phyloP scores from a whole-genome alignment of 2,797 vertebrate species.

The Pempheris klunzingeri region DNA sequence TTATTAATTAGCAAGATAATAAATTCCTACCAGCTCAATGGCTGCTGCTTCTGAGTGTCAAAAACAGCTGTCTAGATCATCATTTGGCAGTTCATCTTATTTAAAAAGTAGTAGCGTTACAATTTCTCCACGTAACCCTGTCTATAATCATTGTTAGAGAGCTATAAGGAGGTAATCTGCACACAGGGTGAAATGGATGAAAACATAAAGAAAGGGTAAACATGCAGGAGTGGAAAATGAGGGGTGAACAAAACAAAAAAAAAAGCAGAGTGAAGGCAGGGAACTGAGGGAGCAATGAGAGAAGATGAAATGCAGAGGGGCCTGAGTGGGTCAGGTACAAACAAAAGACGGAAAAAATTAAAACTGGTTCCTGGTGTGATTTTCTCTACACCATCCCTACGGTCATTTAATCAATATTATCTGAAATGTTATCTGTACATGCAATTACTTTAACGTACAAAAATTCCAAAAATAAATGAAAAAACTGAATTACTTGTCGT shows the following conservation, averaged over 20 bases:
- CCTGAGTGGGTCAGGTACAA: background rate
- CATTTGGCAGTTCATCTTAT: background rate
- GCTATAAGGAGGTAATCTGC: constrained; percentile 1
- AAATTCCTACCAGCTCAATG: background rate
- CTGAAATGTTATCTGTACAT: background rate
- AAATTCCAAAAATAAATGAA: too few relatives aligned
- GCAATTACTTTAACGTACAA: too few relatives aligned
- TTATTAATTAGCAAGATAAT: background rate
- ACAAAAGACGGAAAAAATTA: background rate
- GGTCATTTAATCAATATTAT: background rate
- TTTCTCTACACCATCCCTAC: background rate
- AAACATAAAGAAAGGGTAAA: background rate
- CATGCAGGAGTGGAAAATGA: constrained; percentile 5
- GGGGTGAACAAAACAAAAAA: constrained; percentile 6
- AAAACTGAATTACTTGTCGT: background rate
- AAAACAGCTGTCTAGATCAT: background rate
- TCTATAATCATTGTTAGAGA: constrained; percentile 7
- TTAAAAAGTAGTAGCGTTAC: constrained; percentile 1
- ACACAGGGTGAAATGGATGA: background rate
- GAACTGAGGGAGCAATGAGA: background rate
- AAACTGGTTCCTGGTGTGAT: background rate
- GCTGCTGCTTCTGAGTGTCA: background rate
- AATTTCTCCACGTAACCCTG: background rate
- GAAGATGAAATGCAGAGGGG: background rate
- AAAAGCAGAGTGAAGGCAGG: constrained; percentile 4